Evolutionary conservation across 2,113 vertebrate species (phyloP).

Genomic region (Platysternon megacephalum): DNA sequence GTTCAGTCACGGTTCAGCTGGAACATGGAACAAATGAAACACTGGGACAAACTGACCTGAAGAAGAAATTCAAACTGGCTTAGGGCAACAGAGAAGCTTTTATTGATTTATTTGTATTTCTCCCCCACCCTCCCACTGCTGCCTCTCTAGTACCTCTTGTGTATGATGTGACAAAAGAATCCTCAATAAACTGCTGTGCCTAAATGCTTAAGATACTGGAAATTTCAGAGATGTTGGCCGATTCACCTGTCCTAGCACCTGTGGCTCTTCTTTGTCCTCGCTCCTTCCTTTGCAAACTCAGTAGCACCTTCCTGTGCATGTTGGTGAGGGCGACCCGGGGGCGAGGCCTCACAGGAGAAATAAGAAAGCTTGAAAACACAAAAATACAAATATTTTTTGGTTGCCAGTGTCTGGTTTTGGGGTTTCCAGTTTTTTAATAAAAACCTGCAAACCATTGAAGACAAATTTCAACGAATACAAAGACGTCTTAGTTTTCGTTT

Average conservation of each 20-base stretch:
- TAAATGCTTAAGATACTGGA: neutral
- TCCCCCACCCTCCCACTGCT: neutral
- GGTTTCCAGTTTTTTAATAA: neutral
- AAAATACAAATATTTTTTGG: neutral
- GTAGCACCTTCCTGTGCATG: neutral
- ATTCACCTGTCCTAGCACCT: neutral
- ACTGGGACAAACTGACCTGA: neutral
- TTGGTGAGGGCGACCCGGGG: neutral
- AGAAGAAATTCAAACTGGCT: conserved; percentile 7
- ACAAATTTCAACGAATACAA: neutral
- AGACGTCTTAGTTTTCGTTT: neutral
- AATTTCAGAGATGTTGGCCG: neutral
- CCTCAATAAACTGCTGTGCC: neutral
- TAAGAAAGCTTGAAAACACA: neutral
- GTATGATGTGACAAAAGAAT: neutral
- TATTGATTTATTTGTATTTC: neutral
- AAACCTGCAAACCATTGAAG: neutral
- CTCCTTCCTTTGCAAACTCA: neutral
- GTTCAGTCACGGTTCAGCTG: neutral
- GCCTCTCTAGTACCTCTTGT: neutral
- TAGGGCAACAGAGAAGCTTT: neutral
- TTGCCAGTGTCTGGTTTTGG: neutral
- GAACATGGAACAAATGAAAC: neutral
- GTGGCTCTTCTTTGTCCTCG: neutral
- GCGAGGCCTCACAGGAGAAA: neutral